These are phyloP conservation scores for Amphiduros pacificus DNA, from an alignment of 2,888 invertebrate species.

Conservation along the genomic window DNA sequence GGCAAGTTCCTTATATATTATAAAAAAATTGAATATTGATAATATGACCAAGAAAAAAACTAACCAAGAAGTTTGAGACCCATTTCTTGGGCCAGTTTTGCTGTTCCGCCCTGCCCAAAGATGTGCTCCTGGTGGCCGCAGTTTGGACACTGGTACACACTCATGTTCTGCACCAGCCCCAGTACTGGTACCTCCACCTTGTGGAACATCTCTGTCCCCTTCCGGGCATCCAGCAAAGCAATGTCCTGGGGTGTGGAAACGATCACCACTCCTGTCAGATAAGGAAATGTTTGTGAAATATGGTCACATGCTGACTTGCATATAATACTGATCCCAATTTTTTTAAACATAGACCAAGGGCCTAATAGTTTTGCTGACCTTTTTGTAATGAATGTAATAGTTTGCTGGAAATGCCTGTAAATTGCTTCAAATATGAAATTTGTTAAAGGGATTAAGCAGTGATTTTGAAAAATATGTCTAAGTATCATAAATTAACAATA, in stretches of 20 bases:
- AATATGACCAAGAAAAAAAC: slow-evolving; percentile 3
- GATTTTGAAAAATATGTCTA: too few species aligned
- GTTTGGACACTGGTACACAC: slow-evolving; percentile 74
- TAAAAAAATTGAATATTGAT: background rate
- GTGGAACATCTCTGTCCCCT: slow-evolving; percentile 85
- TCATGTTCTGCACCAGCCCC: slow-evolving; percentile 93
- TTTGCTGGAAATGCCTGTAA: too few species aligned
- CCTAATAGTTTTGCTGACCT: too few species aligned
- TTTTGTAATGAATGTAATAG: too few species aligned
- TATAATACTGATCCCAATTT: too few species aligned
- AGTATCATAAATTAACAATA: too few species aligned
- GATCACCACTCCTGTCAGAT: slow-evolving; percentile 75
- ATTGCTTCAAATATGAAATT: too few species aligned
- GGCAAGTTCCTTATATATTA: background rate
- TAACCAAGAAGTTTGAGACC: slow-evolving; percentile 63
- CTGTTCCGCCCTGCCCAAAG: slow-evolving; percentile 70
- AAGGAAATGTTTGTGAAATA: too few species aligned
- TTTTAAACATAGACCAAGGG: too few species aligned
- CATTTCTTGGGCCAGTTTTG: slow-evolving; percentile 65
- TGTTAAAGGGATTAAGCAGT: too few species aligned
- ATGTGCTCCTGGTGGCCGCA: slow-evolving; percentile 75
- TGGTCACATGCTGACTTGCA: too few species aligned
- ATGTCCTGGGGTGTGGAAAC: slow-evolving; percentile 92
- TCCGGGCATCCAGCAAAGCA: slow-evolving; percentile 80
- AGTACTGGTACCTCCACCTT: slow-evolving; percentile 71